Evolutionary conservation across 1,140 invertebrate genomes (phyloP).

Genomic region (Bombyx mandarina): DNA sequence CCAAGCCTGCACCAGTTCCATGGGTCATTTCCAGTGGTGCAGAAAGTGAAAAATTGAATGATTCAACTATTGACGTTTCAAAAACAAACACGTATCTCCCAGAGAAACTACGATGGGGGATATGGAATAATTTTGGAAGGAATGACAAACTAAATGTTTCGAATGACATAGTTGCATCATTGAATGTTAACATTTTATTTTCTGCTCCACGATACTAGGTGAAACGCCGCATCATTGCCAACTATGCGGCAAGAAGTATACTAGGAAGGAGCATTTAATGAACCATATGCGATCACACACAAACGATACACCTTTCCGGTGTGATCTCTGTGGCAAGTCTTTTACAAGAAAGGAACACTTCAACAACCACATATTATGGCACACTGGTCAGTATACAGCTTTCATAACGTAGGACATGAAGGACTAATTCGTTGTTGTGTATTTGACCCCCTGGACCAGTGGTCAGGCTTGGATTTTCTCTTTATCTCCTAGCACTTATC

Average conservation of each 20-base stretch:
- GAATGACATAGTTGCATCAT: conserved; percentile 64
- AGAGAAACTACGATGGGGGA: no score
- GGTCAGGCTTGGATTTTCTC: conserved; percentile 34
- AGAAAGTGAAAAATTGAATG: conserved; percentile 64
- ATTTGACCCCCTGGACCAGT: conserved; percentile 4
- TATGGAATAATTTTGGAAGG: conserved; percentile 7
- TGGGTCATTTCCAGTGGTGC: conserved; percentile 44
- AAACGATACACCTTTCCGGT: conserved; percentile 85
- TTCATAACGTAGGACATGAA: conserved; percentile 1
- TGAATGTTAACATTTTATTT: conserved; percentile 68
- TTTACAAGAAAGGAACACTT: conserved; percentile 90
- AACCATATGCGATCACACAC: conserved; percentile 87
- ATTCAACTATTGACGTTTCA: conserved; percentile 57
- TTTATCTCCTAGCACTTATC: background rate
- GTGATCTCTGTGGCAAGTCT: conserved; percentile 88
- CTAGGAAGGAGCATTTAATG: conserved; percentile 81
- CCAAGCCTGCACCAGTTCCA: conserved; percentile 58
- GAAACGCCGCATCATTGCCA: conserved; percentile 82
- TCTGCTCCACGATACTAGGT: conserved; percentile 66
- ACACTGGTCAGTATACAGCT: conserved; percentile 74
- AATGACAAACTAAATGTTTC: conserved; percentile 23
- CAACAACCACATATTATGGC: conserved; percentile 89
- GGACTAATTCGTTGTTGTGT: background rate
- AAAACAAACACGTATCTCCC: conserved; percentile 1
- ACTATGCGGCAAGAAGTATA: conserved; percentile 84